Percentiles rank a stretch among this genome's conserved stretches.
Evolutionary conservation across 2,113 vertebrate genomes (phyloP).

Genomic region (Cryptomyrus ogoouensis): DNA sequence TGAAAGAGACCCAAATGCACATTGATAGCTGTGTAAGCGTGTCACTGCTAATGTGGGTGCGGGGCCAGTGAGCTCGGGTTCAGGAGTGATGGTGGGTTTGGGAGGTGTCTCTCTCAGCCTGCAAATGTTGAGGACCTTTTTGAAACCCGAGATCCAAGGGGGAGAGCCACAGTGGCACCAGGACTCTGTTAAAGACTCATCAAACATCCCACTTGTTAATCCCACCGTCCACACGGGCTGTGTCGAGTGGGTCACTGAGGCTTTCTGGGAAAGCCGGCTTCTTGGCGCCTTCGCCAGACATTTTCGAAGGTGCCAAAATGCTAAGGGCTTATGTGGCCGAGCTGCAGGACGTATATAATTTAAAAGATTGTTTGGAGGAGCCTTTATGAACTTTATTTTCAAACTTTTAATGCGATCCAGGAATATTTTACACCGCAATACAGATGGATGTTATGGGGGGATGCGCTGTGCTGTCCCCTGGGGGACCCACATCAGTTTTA

Average conservation of each 20-base stretch:
- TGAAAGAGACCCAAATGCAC: background rate
- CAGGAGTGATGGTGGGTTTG: background rate
- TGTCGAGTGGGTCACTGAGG: background rate
- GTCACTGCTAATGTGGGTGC: background rate
- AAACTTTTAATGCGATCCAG: background rate
- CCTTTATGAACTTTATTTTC: background rate
- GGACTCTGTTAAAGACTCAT: background rate
- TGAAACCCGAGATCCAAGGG: background rate
- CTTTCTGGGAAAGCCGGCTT: background rate
- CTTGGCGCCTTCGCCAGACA: background rate
- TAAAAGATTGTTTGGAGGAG: conserved; percentile 1
- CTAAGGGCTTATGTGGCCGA: background rate
- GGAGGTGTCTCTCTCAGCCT: background rate
- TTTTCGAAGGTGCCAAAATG: background rate
- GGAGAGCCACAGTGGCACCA: background rate
- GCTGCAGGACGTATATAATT: background rate
- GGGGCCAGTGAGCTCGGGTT: background rate
- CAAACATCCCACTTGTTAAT: background rate
- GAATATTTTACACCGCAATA: background rate
- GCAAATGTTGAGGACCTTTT: background rate
- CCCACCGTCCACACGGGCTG: background rate
- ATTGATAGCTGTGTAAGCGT: background rate
- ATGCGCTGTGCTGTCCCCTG: conserved; percentile 40
- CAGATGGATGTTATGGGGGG: background rate
- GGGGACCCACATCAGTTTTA: conserved; percentile 31